Conservation (phyloP, 2,888 invertebrate genomes). For the Cartodere bifasciata region DNA sequence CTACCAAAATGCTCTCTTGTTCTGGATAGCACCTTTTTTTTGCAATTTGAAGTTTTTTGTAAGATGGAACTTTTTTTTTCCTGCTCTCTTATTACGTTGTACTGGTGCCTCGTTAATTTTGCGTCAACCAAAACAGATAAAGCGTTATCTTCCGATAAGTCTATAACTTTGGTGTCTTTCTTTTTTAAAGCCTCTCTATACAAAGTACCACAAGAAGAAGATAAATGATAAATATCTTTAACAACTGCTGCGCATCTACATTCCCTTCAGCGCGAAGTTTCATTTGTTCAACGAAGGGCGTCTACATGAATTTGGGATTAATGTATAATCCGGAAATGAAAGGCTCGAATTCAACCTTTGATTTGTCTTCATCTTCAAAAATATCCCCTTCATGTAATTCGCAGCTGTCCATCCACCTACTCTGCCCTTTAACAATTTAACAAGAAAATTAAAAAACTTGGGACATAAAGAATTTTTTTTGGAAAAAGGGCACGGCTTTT, state of each 20-base stretch:
- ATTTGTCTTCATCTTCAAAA: too few species aligned
- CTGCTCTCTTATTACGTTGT: conserved; percentile 19
- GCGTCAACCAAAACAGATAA: conserved; percentile 17
- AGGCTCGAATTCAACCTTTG: too few species aligned
- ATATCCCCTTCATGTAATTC: too few species aligned
- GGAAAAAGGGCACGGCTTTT: too few species aligned
- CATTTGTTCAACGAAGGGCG: conserved; percentile 15
- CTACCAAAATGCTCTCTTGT: too few species aligned
- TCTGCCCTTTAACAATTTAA: too few species aligned
- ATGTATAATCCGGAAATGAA: too few species aligned
- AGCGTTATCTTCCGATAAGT: conserved; percentile 17
- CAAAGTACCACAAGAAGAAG: neutral
- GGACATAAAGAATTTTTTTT: too few species aligned
- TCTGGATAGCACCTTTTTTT: conserved; percentile 19
- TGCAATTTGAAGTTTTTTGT: conserved; percentile 19
- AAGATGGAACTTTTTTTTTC: conserved; percentile 14
- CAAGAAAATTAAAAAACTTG: too few species aligned
- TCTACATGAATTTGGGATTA: too few species aligned
- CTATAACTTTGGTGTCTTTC: neutral
- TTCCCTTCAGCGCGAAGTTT: conserved; percentile 14
- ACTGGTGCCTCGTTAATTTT: conserved; percentile 19
- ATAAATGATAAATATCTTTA: conserved; percentile 12
- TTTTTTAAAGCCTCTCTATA: neutral
- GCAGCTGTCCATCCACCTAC: neutral
- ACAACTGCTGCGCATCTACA: conserved; percentile 14